Base-by-base conservation (phyloP, 2,797 vertebrate genomes). In the Podargus strigoides region DNA sequence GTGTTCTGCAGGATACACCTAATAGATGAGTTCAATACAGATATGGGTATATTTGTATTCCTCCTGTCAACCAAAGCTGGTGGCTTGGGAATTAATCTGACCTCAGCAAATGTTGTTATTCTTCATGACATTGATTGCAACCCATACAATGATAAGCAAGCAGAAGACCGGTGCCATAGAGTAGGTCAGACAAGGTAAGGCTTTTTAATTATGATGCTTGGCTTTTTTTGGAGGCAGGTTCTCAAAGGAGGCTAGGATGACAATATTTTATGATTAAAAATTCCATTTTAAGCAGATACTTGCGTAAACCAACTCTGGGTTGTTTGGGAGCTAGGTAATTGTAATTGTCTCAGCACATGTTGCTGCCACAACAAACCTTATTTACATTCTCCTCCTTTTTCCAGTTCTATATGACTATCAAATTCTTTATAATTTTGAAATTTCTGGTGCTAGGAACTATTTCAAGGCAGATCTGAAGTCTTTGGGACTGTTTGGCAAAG, bases 101-200 rank as follows among this genome's bases (percentile, higher is more conserved):
- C 99, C 39, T 99, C 99, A 1, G 99, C 99, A 66, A 99, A 99
- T 23, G 98, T 99, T 9, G 99, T 99, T 69, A 98, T 99, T 95
- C 98, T 99, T 34, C 99, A 99, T 20, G 99, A 99, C 96, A 99
- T 99, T 34, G 99, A 99, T 94, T 99, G 98, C 96, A 99, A 99
- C 94, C 99, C 99, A 5, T 99, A 99, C 95, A 99, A 99, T 22
- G 99, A 99, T 96, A 99, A 99, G 84, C 99, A 99, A 97, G 99
- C 99, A 12, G 99, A 99, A 95, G 99, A 99, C 94, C 97, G 99
- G 68, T 99, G 99, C 96, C 99, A 99, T 67, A 98, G 99, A 90
- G 98, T 99, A 39, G 99, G 99, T 39, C 99, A 99, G 96, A 99
- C 98, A 68, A 99, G 98, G 99, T 99, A 97, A 94, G 98, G 87